phyloP scores from a whole-genome alignment of 1,140 invertebrate genomes.

The Microplitis mediator region DNA sequence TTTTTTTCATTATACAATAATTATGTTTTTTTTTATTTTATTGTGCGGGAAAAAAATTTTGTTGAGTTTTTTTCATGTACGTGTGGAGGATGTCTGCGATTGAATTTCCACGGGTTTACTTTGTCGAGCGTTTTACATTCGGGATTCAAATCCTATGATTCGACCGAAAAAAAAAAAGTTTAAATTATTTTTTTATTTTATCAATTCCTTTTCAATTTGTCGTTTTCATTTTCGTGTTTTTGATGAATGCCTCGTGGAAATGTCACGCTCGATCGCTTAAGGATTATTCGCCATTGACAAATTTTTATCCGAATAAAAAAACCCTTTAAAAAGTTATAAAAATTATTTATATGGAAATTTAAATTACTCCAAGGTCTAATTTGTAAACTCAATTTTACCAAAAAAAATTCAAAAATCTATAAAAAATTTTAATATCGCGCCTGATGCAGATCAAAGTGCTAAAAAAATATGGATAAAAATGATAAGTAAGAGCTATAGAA shows the following conservation, averaged over 20 bases:
- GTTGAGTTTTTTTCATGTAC: too few relatives aligned
- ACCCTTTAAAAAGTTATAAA: not conserved
- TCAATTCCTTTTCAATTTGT: conserved; percentile 10
- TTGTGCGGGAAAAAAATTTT: too few relatives aligned
- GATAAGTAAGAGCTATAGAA: conserved; percentile 13
- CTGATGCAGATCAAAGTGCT: not conserved
- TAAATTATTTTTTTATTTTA: conserved; percentile 5
- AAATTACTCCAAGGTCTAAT: too few relatives aligned
- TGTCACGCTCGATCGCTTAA: conserved; percentile 3
- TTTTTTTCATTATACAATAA: too few relatives aligned
- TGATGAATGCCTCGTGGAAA: conserved; percentile 20
- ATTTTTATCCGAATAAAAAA: not conserved
- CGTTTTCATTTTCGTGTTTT: conserved; percentile 22
- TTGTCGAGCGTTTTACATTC: not conserved
- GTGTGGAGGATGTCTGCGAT: too few relatives aligned
- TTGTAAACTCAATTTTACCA: too few relatives aligned
- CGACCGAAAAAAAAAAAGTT: not conserved
- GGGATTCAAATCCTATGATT: not conserved
- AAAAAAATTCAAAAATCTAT: not conserved
- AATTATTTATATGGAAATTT: not conserved
- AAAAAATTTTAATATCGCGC: not conserved
- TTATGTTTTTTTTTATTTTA: too few relatives aligned
- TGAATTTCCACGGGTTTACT: too few relatives aligned
- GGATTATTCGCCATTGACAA: not conserved
- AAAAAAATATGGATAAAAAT: conserved; percentile 15